Base-by-base conservation (phyloP, 1,140 invertebrate genomes). In the Drosophila gunungcola region DNA sequence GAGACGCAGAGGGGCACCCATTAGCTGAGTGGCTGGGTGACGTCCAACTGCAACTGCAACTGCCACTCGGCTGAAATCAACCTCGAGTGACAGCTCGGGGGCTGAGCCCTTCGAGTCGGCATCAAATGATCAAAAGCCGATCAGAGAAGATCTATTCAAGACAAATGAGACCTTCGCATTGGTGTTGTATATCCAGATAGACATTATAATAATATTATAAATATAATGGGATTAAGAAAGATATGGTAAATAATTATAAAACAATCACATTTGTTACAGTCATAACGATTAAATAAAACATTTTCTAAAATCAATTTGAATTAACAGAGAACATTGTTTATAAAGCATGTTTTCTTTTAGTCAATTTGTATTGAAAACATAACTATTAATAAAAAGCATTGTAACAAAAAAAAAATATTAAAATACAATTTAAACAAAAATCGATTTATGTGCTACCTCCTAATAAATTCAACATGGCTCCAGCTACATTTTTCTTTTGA, bases 1-100 rank as follows among this genome's bases (percentile, higher is more conserved):
- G 16, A 65, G 69, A 52, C 48, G 45, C 51, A 57, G 75, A 36
- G 61, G 41, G 43, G 56, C 51, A 61, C 39, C 72, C 78, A 83
- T 86, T 86, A 86, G 68, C 68, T 48, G 52, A 80, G 63, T 79
- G 70, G 29, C 55, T 58, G 42, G 36, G 65, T 60, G 55, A 38
- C 51, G 48, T 57, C 54, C 38, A 56, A 21, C 43, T 38, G 42
- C 56, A 56, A 29, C 54, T 38, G 42, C 56, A 58, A 41, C 52
- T 63, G 48, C 11, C 49, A 69, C 10, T 48, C 46, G 36, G 7
- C 10, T 51, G 4, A 42, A 70, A 34, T 42, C 68, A 42, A 57
- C 21, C 36, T 41, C 12, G 27, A 27, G 2, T 49, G 65, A 70
- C 68, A 70, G 68, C 64, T 70, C 43, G 68, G 32, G 52, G 68